These are phyloP conservation scores for Andrena dorsata DNA, from an alignment of 2,888 invertebrate species.

Conservation along the genomic window DNA sequence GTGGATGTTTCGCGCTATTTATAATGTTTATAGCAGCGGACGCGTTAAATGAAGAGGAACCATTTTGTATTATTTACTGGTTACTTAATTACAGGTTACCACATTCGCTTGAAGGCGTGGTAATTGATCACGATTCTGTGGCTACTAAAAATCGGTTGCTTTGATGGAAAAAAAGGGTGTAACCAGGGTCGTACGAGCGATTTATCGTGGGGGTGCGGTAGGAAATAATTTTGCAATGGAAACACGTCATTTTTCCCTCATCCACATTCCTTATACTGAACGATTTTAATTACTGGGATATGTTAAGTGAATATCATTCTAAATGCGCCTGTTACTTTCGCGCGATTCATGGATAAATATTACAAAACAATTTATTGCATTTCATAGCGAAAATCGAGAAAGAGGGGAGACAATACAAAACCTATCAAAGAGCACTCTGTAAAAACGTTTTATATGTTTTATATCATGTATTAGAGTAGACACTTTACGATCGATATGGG, in stretches of 20 bases:
- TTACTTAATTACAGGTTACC: constrained; percentile 51
- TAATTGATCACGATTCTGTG: constrained; percentile 44
- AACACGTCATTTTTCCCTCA: constrained; percentile 6
- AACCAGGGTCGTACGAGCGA: constrained; percentile 18
- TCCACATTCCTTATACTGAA: too few relatives aligned
- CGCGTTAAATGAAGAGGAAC: constrained; percentile 37
- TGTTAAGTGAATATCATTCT: too few relatives aligned
- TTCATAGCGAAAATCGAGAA: too few relatives aligned
- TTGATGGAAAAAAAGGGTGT: constrained; percentile 44
- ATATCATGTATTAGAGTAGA: too few relatives aligned
- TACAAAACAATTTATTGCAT: too few relatives aligned
- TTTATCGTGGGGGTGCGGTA: constrained; percentile 50
- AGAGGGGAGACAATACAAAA: too few relatives aligned
- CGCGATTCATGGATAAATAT: too few relatives aligned
- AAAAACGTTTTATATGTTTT: too few relatives aligned
- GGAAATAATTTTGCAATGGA: constrained; percentile 55
- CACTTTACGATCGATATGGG: too few relatives aligned
- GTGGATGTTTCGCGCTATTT: constrained; percentile 72
- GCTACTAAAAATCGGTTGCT: constrained; percentile 50
- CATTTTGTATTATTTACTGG: constrained; percentile 63
- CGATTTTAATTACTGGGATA: too few relatives aligned
- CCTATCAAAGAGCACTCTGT: too few relatives aligned
- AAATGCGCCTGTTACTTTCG: too few relatives aligned
- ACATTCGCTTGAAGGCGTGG: constrained; percentile 33
- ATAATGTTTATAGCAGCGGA: constrained; percentile 68